A percentile compares a stretch with the other conserved stretches of the same genome.
Evolutionary conservation across 1,140 invertebrate genomes (phyloP).

Genomic region (Macrobrachium nipponense): DNA sequence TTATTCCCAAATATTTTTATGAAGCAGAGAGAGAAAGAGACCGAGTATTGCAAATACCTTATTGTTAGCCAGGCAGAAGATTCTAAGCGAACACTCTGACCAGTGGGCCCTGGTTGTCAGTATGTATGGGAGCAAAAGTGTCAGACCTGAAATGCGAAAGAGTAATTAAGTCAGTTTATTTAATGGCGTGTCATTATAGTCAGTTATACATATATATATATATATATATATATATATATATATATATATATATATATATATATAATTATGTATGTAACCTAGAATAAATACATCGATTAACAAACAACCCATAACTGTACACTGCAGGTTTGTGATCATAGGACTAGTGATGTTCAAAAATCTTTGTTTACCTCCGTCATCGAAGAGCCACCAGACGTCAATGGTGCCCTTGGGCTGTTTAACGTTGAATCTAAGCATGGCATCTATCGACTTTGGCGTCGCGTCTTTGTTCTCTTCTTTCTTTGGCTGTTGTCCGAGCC

Average conservation of each 20-base stretch:
- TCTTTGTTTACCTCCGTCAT: conserved; percentile 73
- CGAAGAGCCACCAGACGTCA: conserved; percentile 78
- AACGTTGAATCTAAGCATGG: conserved; percentile 75
- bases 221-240: too few species aligned
- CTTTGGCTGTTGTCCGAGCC: background rate
- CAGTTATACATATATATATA: too few species aligned
- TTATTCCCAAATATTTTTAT: too few species aligned
- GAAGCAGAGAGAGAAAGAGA: too few species aligned
- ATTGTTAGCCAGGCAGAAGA: conserved; percentile 90
- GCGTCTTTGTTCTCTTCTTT: conserved; percentile 67
- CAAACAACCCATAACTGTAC: too few species aligned
- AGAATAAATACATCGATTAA: background rate
- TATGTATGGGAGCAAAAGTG: conserved; percentile 92
- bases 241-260: too few species aligned
- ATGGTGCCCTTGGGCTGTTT: conserved; percentile 75
- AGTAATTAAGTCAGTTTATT: background rate
- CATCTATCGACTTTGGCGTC: conserved; percentile 76
- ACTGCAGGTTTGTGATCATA: too few species aligned
- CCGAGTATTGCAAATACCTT: conserved; percentile 67
- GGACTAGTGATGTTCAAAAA: too few species aligned
- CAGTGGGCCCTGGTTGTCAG: conserved; percentile 87
- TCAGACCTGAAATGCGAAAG: conserved; percentile 71
- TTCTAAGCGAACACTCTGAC: conserved; percentile 86
- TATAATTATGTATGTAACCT: background rate
- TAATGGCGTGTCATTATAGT: background rate